Base-by-base conservation (phyloP, 2,113 vertebrate genomes). In the Eptesicus fuscus region DNA sequence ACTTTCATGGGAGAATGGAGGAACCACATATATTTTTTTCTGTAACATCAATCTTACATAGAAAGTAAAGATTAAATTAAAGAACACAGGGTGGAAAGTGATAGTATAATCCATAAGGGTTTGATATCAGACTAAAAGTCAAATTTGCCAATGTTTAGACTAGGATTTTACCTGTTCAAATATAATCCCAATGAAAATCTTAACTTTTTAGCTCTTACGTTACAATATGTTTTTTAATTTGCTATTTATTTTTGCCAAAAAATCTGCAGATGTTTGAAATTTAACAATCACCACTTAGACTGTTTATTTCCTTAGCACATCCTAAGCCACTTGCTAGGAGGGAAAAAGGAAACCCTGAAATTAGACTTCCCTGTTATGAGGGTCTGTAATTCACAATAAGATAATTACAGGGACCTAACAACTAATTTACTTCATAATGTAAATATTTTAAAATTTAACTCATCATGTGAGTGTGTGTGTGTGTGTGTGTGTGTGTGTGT, bases 61-160 rank as follows among this genome's bases (percentile, higher is more conserved):
- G 86, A 78, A 94, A 90, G 23, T 42, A 63, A 94, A 51, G 42
- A 86, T 70, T 83, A 37, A 90, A 86, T 59, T 87, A 61, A 87
- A 51, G 53, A 4, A 20, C 7, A 53, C 6, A 6, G 12, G 44
- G 5, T 59, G 14, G 25, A 17, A 83, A 83, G 28, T 40, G 20
- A 93, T 16, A 71, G 20, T 49, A 3, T 80, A 87, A 70, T 86
- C 37, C 35, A 10, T 32, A 42, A 69, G 13, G 56, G 28, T 70
- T 96, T 83, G 23, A 67, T 84, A 87, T 94, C 84, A 84, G 51
- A 59, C 47, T 63, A 74, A 80, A 94, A 92, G 78, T 80, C 63
- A 95, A 74, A 47, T 76, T 83, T 80, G 56, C 61, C 30, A 22
- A 65, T 70, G 12, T 76, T 87, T 91, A 49, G 69, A 70, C 10